These are phyloP conservation scores for Tachuris rubrigastra DNA, from an alignment of 2,113 vertebrate species.

Conservation along the genomic window DNA sequence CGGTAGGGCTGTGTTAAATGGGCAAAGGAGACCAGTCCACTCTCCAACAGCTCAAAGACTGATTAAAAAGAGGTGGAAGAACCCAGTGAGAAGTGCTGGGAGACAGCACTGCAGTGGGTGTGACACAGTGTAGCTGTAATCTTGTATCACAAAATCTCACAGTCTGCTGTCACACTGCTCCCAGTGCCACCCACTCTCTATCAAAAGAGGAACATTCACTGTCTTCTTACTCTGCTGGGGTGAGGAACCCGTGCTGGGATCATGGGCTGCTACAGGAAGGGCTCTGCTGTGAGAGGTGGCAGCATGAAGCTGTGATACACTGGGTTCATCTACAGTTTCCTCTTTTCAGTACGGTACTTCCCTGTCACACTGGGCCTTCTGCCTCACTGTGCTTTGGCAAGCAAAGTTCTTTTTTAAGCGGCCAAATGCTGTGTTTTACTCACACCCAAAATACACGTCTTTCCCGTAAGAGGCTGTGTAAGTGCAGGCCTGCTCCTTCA, in stretches of 20 bases:
- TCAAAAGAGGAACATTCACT: not conserved
- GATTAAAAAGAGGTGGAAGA: not conserved
- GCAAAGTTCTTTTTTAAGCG: rapidly evolving
- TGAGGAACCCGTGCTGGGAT: not conserved
- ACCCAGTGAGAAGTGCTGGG: not conserved
- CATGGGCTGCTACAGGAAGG: not conserved
- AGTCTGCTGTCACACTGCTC: not conserved
- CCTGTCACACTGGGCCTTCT: not conserved
- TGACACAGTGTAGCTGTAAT: rapidly evolving
- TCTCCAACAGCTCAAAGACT: rapidly evolving
- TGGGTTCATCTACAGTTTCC: not conserved
- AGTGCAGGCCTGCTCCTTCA: not conserved
- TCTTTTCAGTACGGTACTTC: not conserved
- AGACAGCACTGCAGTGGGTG: rapidly evolving
- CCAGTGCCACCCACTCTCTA: not conserved
- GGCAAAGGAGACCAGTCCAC: not conserved
- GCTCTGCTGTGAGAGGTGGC: not conserved
- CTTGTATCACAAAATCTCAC: too few relatives aligned
- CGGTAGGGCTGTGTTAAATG: not conserved
- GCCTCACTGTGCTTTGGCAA: not conserved
- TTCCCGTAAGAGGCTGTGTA: rapidly evolving
- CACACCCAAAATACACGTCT: not conserved
- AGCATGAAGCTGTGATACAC: rapidly evolving
- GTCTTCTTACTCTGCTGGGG: not conserved
- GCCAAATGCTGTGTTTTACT: not conserved